phyloP scores from a whole-genome alignment of 1,140 invertebrate species.

The Orius insidiosus region DNA sequence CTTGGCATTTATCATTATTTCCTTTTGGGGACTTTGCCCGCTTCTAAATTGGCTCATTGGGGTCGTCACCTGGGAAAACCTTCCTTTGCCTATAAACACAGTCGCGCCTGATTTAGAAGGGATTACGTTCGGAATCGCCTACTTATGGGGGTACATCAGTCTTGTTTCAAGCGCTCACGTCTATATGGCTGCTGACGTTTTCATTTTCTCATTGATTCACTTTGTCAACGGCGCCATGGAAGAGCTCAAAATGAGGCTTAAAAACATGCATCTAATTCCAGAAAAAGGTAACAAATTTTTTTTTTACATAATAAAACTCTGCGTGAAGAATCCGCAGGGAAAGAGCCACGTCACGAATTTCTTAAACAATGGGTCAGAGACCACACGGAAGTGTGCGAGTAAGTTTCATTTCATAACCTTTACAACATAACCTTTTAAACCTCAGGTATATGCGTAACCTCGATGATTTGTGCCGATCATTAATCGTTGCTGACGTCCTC shows the following conservation, averaged over 20 bases:
- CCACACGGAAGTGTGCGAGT: conserved; percentile 4
- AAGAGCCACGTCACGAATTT: background rate
- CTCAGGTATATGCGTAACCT: conserved; percentile 1
- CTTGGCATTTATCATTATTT: background rate
- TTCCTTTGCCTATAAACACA: conserved; percentile 8
- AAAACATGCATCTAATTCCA: background rate
- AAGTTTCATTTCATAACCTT: too few relatives aligned
- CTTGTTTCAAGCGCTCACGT: conserved; percentile 2
- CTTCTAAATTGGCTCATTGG: conserved; percentile 4
- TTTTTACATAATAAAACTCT: background rate
- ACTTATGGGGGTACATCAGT: background rate
- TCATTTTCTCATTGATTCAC: conserved; percentile 1
- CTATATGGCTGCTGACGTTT: conserved; percentile 7
- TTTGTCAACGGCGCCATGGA: background rate
- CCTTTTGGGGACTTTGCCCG: conserved; percentile 4
- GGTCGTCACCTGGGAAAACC: background rate
- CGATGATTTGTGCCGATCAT: background rate
- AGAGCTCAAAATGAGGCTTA: background rate
- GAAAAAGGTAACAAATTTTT: background rate
- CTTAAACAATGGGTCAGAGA: conserved; percentile 5
- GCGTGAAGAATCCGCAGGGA: background rate
- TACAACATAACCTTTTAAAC: background rate
- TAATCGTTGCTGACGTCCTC: conserved; percentile 10
- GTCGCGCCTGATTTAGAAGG: background rate
- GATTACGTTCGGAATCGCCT: background rate